These are phyloP conservation scores for Antheraea assamensis DNA, from an alignment of 2,888 invertebrate genomes.

Conservation along the genomic window DNA sequence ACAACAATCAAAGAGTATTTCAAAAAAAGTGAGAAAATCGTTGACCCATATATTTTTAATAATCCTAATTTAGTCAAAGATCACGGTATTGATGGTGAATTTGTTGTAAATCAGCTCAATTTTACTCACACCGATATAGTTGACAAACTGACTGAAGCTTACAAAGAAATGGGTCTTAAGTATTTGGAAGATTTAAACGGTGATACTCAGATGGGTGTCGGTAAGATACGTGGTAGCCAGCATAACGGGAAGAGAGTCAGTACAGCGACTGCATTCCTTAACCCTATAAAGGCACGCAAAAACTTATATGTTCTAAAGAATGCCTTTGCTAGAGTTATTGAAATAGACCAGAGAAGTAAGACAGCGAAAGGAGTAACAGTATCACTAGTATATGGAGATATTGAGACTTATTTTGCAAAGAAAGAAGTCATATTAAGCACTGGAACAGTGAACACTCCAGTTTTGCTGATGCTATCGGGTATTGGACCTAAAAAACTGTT, in stretches of 20 bases:
- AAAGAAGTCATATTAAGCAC: slow-evolving; percentile 70
- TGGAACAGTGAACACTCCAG: slow-evolving; percentile 66
- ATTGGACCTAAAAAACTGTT: slow-evolving; percentile 62
- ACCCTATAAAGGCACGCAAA: slow-evolving; percentile 51
- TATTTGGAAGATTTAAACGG: slow-evolving; percentile 70
- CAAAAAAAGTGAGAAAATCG: slow-evolving; percentile 68
- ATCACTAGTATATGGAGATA: slow-evolving; percentile 47
- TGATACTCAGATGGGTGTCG: slow-evolving; percentile 77
- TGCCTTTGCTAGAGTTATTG: slow-evolving; percentile 49
- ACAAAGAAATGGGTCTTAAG: slow-evolving; percentile 75
- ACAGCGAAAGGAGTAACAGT: slow-evolving; percentile 58
- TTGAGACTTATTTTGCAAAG: slow-evolving; percentile 48
- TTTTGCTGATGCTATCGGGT: slow-evolving; percentile 66
- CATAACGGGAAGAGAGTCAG: slow-evolving; percentile 79
- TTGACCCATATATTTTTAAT: slow-evolving; percentile 65
- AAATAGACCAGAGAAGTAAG: slow-evolving; percentile 47
- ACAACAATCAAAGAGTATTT: slow-evolving; percentile 61
- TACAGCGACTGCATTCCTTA: slow-evolving; percentile 78
- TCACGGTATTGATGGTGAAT: slow-evolving; percentile 76
- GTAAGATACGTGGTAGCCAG: slow-evolving; percentile 76
- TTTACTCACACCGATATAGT: slow-evolving; percentile 61
- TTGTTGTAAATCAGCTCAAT: slow-evolving; percentile 75
- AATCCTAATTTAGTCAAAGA: slow-evolving; percentile 59
- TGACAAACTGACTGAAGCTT: slow-evolving; percentile 63
- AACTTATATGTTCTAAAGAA: slow-evolving; percentile 67